Base-by-base conservation (phyloP, 2,113 vertebrate genomes). In the Pomatorhinus ruficollis region DNA sequence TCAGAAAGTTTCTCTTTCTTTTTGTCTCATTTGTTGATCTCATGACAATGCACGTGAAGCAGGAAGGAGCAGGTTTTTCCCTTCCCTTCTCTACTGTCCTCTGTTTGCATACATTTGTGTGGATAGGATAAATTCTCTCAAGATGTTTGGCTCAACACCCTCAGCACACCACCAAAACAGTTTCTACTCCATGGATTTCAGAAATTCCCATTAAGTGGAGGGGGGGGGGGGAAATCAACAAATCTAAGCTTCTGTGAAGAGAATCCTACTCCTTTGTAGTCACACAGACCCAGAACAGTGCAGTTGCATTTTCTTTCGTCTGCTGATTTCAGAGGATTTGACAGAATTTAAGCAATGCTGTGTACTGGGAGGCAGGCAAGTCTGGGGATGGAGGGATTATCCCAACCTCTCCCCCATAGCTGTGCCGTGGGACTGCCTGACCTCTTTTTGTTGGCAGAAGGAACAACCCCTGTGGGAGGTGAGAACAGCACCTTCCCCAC, bases 301-400 rank as follows among this genome's bases (percentile, higher is more conserved):
- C 5, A 53, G 15, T 47, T 1, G 0, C 6, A 11, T 63, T 63
- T 56, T 33, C 42, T 83, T 74, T 78, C 49, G 64, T 47, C 40
- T 64, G 37, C 33, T 1, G 3, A 53, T 90, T 72, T 86, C 30
- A 80, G 78, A 82, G 18, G 12, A 39, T 78, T 80, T 71, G 49
- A 45, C 9, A 81, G 22, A 81, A 83, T 52, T 81, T 37, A 65
- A 83, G 0, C 15, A 19, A 21, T 1, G 0, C 3, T 0, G 0
- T 65, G 12, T 54, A 9, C n/a, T 35, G 66, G 17, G 50, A 92
- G 4, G 5, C 30, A 84, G 47, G 11, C 15, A 42, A 76, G 5
- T n/a, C 33, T 90, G 33, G 50, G 27, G 13, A 39, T 39, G 10
- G 14, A 40, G 24, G 12, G 12, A 21, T 88, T 47, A 47, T 39